These are phyloP conservation scores for Drosophila nebulosa DNA, from an alignment of 1,140 invertebrate species.

Conservation along the genomic window DNA sequence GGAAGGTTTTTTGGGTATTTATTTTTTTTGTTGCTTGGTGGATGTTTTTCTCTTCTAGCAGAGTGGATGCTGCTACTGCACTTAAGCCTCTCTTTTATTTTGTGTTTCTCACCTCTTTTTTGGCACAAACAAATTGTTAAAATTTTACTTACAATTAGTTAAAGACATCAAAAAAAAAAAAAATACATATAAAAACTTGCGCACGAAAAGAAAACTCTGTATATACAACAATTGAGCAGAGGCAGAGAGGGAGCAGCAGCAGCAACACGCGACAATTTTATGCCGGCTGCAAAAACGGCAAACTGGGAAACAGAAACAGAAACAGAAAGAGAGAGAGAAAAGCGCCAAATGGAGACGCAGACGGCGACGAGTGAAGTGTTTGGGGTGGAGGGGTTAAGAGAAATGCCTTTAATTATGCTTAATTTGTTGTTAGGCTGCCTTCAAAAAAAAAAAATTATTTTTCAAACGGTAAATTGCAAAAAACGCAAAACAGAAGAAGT, in stretches of 20 bases:
- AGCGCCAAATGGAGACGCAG: slow-evolving; percentile 20
- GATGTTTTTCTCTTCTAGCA: neutral
- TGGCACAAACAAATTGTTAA: neutral
- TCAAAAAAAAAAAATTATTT: slow-evolving; percentile 28
- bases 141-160: neutral
- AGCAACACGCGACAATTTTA: slow-evolving; percentile 73
- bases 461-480: slow-evolving; percentile 28
- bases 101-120: neutral
- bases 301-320: slow-evolving; percentile 14
- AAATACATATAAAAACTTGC: neutral
- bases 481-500: slow-evolving; percentile 2
- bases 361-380: slow-evolving; percentile 10
- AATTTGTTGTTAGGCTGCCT: slow-evolving; percentile 72
- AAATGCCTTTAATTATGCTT: slow-evolving; percentile 58
- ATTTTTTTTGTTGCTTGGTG: slow-evolving; percentile 30
- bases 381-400: neutral
- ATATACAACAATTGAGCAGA: neutral
- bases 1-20: slow-evolving; percentile 42
- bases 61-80: neutral
- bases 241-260: neutral
- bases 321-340: slow-evolving; percentile 5
- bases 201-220: slow-evolving; percentile 22
- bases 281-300: slow-evolving; percentile 45
- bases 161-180: slow-evolving; percentile 4
- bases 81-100: neutral